Percentiles rank a stretch among this genome's conserved stretches.
Evolutionary conservation across 2,888 invertebrate genomes (phyloP).

Genomic region (Pollenia amentaria): DNA sequence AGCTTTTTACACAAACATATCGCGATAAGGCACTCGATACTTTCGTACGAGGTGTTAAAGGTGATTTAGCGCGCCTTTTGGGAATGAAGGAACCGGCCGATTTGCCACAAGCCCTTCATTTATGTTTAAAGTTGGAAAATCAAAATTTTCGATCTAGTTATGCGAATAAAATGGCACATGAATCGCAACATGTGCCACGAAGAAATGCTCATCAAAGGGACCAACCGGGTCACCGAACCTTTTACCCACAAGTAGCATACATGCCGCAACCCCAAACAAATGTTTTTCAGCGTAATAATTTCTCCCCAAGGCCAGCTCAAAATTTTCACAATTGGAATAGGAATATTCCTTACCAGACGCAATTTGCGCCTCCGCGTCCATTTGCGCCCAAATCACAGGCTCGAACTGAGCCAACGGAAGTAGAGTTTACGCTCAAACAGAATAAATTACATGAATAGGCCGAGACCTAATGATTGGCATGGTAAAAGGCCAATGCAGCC

Average conservation of each 20-base stretch:
- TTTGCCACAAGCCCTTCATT: conserved; percentile 16
- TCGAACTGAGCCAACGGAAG: no score
- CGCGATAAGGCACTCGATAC: conserved; percentile 36
- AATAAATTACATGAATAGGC: conserved; percentile 39
- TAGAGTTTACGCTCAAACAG: conserved; percentile 1
- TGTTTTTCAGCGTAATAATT: not conserved
- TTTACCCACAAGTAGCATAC: not conserved
- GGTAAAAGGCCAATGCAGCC: no score
- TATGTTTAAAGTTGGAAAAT: conserved; percentile 27
- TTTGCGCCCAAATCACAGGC: not conserved
- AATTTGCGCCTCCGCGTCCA: not conserved
- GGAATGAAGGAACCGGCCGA: conserved; percentile 20
- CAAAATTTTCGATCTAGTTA: conserved; percentile 15
- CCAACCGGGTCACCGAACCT: not conserved
- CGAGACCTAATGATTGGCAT: not conserved
- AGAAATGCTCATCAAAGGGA: not conserved
- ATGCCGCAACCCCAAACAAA: not conserved
- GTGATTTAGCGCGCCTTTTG: conserved; percentile 32
- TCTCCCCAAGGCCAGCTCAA: not conserved
- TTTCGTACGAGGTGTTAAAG: conserved; percentile 33
- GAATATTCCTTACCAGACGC: not conserved
- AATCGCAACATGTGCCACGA: no score
- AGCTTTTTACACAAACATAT: conserved; percentile 24
- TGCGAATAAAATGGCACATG: not conserved
- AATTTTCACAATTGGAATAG: not conserved